phyloP scores from a whole-genome alignment of 1,140 invertebrate genomes.

The Caenorhabditis tropicalis region DNA sequence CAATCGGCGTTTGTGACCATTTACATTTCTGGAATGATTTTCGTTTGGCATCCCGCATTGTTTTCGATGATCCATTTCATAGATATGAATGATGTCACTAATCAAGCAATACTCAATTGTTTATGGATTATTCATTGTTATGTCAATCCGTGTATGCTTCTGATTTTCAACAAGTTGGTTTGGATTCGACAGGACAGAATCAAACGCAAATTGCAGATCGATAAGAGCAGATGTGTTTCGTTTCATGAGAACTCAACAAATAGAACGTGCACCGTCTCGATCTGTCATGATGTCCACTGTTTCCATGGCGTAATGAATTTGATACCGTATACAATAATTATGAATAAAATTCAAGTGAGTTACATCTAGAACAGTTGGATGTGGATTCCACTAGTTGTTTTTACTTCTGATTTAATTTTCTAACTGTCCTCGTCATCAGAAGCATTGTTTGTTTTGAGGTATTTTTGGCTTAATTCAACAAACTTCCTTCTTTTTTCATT shows the following conservation, averaged over 20 bases:
- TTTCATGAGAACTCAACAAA: not conserved
- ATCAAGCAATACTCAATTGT: not conserved
- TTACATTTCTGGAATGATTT: not conserved
- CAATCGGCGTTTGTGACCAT: not conserved
- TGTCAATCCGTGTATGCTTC: not conserved
- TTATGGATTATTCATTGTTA: not conserved
- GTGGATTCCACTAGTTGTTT: no score
- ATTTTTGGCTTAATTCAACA: no score
- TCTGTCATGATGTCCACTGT: no score
- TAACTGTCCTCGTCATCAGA: no score
- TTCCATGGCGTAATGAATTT: no score
- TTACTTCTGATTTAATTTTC: no score
- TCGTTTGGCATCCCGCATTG: not conserved
- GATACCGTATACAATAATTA: no score
- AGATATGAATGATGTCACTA: not conserved
- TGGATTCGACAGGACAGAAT: not conserved
- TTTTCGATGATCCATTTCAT: not conserved
- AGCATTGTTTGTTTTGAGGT: no score
- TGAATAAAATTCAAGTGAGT: no score
- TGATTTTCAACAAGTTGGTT: not conserved
- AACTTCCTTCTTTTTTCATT: no score
- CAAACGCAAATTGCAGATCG: not conserved
- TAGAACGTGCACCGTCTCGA: no score
- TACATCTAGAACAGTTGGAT: no score
- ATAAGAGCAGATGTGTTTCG: not conserved